These are phyloP conservation scores for Dendrocincla fuliginosa DNA, from an alignment of 2,797 vertebrate genomes.

Conservation along the genomic window DNA sequence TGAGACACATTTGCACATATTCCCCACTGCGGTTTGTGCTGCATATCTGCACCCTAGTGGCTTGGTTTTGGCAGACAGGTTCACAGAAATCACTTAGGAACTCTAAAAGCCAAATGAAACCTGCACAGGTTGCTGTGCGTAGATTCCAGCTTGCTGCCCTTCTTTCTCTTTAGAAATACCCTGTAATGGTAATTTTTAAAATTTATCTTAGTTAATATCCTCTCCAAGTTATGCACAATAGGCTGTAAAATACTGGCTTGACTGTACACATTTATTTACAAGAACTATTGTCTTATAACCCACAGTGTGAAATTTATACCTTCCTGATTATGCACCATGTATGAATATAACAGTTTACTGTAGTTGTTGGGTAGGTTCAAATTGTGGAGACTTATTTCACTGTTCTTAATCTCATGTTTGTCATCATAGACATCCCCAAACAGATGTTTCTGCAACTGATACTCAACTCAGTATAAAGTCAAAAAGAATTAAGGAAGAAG, in stretches of 20 bases:
- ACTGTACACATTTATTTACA: not conserved
- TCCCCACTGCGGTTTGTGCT: conserved; percentile 6
- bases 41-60: conserved; percentile 58
- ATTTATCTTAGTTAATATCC: not conserved
- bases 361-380: not conserved
- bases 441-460: not conserved
- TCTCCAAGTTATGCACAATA: not conserved
- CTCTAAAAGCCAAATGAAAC: not conserved
- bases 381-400: not conserved
- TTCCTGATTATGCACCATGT: not conserved
- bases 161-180: not conserved
- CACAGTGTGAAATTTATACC: not conserved
- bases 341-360: not conserved
- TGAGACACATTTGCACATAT: rapidly evolving
- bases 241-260: not conserved
- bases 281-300: not conserved
- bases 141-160: not conserved
- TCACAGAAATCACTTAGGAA: not conserved
- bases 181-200: not conserved
- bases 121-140: not conserved
- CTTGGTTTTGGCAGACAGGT: not conserved
- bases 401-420: not conserved
- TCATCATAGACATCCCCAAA: not conserved
- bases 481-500: not conserved
- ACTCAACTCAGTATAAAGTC: not conserved